A percentile compares a stretch with the other conserved stretches of the same genome.
These are phyloP conservation scores for Trichonephila inaurata DNA, from an alignment of 1,140 invertebrate genomes.

Conservation along the genomic window DNA sequence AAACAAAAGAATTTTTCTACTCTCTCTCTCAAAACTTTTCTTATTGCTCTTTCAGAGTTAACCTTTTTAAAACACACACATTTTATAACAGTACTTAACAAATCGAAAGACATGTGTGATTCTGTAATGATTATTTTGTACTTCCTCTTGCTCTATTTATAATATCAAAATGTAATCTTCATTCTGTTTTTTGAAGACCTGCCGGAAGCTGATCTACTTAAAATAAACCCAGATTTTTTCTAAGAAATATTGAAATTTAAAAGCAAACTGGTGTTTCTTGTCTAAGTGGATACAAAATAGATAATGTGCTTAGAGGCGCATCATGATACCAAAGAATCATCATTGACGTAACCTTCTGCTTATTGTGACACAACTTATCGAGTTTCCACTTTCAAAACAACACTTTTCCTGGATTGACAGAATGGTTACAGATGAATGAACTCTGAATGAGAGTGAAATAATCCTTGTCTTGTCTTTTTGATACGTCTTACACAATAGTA, in stretches of 20 bases:
- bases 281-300: not conserved
- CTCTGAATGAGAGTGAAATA: not conserved
- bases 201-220: not conserved
- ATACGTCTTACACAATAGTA: no score
- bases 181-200: not conserved
- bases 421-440: conserved; percentile 40
- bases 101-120: no score
- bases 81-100: no score
- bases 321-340: not conserved
- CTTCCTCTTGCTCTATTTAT: not conserved
- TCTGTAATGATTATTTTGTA: not conserved
- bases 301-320: not conserved
- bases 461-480: not conserved
- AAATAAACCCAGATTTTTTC: not conserved
- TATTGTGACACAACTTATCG: not conserved
- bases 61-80: no score
- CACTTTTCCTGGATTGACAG: not conserved
- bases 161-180: not conserved
- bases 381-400: not conserved
- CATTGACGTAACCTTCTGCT: not conserved
- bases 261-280: not conserved
- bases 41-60: no score
- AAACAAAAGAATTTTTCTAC: no score
- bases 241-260: not conserved
- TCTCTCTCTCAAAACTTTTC: no score